phyloP scores from a whole-genome alignment of 35 echinoderm and acorn worm species.

The Heliocidaris tuberculata region DNA sequence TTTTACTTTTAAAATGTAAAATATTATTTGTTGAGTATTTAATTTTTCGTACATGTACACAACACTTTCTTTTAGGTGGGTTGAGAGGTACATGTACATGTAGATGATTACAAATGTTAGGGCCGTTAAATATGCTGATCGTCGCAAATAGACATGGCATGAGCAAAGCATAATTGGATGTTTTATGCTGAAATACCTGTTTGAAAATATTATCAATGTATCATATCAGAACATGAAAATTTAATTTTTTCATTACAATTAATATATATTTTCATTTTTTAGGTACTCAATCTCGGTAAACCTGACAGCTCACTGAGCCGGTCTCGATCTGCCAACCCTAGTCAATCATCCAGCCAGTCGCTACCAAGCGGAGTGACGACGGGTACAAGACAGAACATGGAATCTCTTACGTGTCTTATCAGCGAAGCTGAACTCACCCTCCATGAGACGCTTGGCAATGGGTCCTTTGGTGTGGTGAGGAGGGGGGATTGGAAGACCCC shows the following conservation, averaged over 20 bases:
- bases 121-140: too few species aligned
- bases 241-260: background rate
- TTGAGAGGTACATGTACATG: too few species aligned
- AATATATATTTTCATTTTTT: background rate
- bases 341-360: conserved; percentile 17
- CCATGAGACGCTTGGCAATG: conserved; percentile 86
- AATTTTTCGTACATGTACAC: too few species aligned
- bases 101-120: too few species aligned
- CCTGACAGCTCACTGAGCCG: background rate
- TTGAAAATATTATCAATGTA: too few species aligned
- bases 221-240: background rate
- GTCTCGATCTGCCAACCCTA: conserved; percentile 29
- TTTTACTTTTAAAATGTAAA: too few species aligned
- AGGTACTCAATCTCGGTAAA: conserved; percentile 51
- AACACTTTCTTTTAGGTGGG: too few species aligned
- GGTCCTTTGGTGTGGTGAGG: conserved; percentile 89
- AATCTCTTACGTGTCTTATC: conserved; percentile 85
- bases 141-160: too few species aligned
- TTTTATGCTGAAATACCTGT: too few species aligned
- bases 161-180: too few species aligned
- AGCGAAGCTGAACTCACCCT: conserved; percentile 85
- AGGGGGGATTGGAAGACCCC: conserved; percentile 93
- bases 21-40: too few species aligned
- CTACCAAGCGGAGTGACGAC: conserved; percentile 14
- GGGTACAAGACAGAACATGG: conserved; percentile 17